Conservation (phyloP, 1,140 invertebrate species). For the Cotesia glomerata region DNA sequence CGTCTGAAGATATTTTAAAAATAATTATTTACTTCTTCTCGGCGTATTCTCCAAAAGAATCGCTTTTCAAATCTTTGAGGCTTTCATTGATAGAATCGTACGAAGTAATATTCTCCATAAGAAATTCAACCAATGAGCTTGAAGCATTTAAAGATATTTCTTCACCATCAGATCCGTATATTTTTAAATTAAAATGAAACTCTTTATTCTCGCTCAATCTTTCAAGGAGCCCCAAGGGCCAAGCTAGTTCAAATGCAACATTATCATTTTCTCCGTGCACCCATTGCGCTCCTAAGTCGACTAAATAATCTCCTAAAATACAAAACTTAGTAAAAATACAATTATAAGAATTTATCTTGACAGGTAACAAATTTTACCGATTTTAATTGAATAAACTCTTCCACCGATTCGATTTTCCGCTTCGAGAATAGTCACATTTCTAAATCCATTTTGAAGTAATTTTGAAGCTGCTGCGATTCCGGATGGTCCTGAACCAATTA, state of each 20-base stretch:
- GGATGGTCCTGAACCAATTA: slow-evolving; percentile 67
- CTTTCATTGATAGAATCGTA: neutral
- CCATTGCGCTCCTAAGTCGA: slow-evolving; percentile 64
- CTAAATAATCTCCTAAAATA: slow-evolving; percentile 27
- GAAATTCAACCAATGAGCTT: neutral
- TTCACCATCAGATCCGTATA: neutral
- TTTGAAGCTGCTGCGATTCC: slow-evolving; percentile 67
- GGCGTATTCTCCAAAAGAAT: slow-evolving; percentile 62
- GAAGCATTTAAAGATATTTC: neutral
- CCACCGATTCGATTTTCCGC: slow-evolving; percentile 76
- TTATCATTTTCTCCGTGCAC: slow-evolving; percentile 59
- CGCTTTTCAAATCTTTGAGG: slow-evolving; percentile 41
- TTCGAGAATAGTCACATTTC: slow-evolving; percentile 70
- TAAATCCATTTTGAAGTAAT: slow-evolving; percentile 63
- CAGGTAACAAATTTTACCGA: slow-evolving; percentile 50
- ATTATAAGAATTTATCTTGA: neutral
- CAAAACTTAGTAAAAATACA: neutral
- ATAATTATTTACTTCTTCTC: slow-evolving; percentile 46
- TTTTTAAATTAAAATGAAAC: neutral
- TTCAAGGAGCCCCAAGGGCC: slow-evolving; percentile 21
- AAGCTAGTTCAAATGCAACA: slow-evolving; percentile 44
- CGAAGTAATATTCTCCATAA: neutral
- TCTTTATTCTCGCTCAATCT: neutral
- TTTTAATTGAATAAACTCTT: slow-evolving; percentile 68
- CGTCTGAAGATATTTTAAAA: neutral